Base-by-base conservation (phyloP, 2,888 invertebrate genomes). In the Agonum fuliginosum region DNA sequence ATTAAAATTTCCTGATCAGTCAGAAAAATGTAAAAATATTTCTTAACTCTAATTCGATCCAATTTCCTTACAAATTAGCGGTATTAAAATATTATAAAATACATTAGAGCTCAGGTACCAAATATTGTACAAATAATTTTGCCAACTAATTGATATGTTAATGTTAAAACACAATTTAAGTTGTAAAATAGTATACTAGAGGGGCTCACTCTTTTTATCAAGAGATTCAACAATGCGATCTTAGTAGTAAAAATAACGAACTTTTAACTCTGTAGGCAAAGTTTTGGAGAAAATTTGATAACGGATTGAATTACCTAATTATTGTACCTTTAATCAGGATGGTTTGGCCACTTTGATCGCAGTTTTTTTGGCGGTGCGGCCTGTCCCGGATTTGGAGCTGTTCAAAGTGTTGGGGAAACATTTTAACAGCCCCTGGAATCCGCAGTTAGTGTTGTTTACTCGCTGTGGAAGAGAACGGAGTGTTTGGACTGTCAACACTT, bases 401-500 rank as follows among this genome's bases (percentile, higher is more conserved):
- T 74, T 37, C 14, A 69, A 78, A 17, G 80, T 81, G 77, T 80
- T 81, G 14, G 86, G 86, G 75, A 87, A 84, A 81, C 86, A 86
- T 77, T 86, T 86, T 65, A 87, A 78, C 12, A 87, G 80, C 41
- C 85, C 84, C 79, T 85, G 86, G 80, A 86, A 84, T 58, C 83
- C 83, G 6, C 80, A 78, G 22, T 79, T 80, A 20, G 80, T 80
- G 62, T 81, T 81, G 41, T 69, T 78, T n/a, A 67, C 24, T 14
- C 48, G 62, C 67, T 74, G 72, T 20, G 78, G 72, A 10, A 72
- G n/a, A 12, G 46, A 34, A 17, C 67, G 79, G 20, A 80, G 54
- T n/a, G 86, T 86, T 80, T 87, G 86, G 71, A 86, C 81, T 8
- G 93, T 89, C 12, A 94, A 86, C 24, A 94, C 90, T 84, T 93